Base-by-base conservation (phyloP, 2,888 invertebrate species). In the Thelaira solivaga region DNA sequence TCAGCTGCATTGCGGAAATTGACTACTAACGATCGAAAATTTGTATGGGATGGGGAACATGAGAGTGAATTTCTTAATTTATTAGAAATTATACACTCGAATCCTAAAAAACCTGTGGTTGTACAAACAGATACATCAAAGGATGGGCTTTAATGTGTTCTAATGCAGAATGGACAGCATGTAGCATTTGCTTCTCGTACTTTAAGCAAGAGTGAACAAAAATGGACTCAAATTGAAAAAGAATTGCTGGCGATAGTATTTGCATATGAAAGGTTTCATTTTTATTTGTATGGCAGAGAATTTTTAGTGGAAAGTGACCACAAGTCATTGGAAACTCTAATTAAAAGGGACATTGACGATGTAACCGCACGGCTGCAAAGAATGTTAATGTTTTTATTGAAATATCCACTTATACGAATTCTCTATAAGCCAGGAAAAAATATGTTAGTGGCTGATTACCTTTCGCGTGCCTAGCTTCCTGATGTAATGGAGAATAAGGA, bases 281-380 rank as follows among this genome's bases (percentile, higher is more conserved):
- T 36, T 13, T 85, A 81, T 80, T 80, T 72, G 4, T 73, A 77
- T 20, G 62, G 77, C 0, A 36, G 77, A 8, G 72, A 77, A 26
- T 73, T 77, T n/a, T 59, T 36, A 0, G 74, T 78, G 2, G 65
- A 79, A 41, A 79, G 72, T 61, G 74, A 87, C 79, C 85, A 86
- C 64, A 87, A 86, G 59, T 85, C 86, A 8, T 47, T 86, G 20
- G 84, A 85, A 51, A 75, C 77, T 6, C 75, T 85, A 49, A 72
- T 84, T 24, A 84, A 84, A 68, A n/a, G 7, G 36, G 13, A 36
- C 7, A 36, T 36, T 13, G 82, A 85, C 80, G 83, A 85, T 57
- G 82, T 83, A 8, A 82, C 84, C 8, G 16, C 7, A 16, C 31
- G 26, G n/a, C 7, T 36, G 13, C 36, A 36, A 7, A n/a, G 36